Base-by-base conservation (phyloP, 37 sponge, comb jelly and placozoan genomes). In the Beroe forskalii region DNA sequence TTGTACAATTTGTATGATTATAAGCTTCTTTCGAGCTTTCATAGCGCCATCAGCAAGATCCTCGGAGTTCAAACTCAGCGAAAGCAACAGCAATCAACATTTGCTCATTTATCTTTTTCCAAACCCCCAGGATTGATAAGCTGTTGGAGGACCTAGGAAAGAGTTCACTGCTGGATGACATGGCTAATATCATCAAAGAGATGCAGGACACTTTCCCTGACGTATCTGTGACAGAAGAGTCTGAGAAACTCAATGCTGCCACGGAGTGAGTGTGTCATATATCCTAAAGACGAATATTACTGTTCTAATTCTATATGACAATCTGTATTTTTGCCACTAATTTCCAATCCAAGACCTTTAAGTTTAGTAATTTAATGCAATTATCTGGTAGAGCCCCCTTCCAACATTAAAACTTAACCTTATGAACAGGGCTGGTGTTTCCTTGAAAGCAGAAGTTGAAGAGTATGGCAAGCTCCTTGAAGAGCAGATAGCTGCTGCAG, bases 91-190 rank as follows among this genome's bases (percentile, higher is more conserved):
- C 55, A n/a, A n/a, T n/a, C n/a, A n/a, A n/a, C 6, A 48, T 12
- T 48, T 6, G 12, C 55, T 48, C 55, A 48, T 12, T 48, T 48
- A 48, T 17, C 55, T 48, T 27, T 23, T 64, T n/a, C n/a, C n/a
- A n/a, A n/a, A n/a, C n/a, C n/a, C n/a, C 86, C 4, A 80, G 86
- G 55, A 80, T 42, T 25, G 86, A 80, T 24, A 80, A 80, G 55
- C 27, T 80, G 30, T n/a, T 35, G 3, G 86, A 80, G 27, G 86
- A 80, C 1, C 55, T 80, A 1, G 35, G 35, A 22, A 43, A 80
- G 25, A 19, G 19, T 28, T 80, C 86, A 3, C 86, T 44, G 0
- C 30, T 80, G 27, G 86, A 80, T 20, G 55, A 80, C 55, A 80
- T 80, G 86, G 35, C 25, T 1, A 6, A 17, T 12, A 37, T 27